Percentiles rank a stretch among this genome's conserved stretches.
Evolutionary conservation across 1,140 invertebrate genomes (phyloP).

Genomic region (Agraylea sexmaculata): DNA sequence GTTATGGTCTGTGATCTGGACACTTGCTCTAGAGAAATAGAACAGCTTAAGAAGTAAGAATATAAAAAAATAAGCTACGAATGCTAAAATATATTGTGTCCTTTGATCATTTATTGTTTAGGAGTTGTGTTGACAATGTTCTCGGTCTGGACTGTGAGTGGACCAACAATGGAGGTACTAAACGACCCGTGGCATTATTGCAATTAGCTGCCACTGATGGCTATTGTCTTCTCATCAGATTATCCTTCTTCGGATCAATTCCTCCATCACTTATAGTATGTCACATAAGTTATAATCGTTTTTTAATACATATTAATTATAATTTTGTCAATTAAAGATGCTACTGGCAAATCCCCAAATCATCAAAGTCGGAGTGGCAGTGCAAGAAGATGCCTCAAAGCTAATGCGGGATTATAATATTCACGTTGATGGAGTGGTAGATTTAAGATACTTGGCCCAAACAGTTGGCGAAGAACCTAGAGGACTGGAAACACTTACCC

Average conservation of each 20-base stretch:
- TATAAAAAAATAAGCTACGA: no score
- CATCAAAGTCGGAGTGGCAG: conserved; percentile 65
- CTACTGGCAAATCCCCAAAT: conserved; percentile 23
- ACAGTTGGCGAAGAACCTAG: conserved; percentile 36
- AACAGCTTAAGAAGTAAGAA: no score
- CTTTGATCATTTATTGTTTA: no score
- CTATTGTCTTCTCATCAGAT: conserved; percentile 48
- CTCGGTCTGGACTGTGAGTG: conserved; percentile 64
- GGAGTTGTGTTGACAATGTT: no score
- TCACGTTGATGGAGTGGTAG: conserved; percentile 50
- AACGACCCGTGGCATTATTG: conserved; percentile 45
- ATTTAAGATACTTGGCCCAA: conserved; percentile 55
- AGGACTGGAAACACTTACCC: conserved; percentile 46
- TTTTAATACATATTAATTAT: not conserved
- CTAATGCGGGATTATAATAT: conserved; percentile 55
- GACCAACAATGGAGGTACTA: conserved; percentile 41
- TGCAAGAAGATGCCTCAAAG: conserved; percentile 57
- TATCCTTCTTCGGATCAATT: conserved; percentile 44
- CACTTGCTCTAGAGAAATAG: no score
- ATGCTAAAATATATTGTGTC: no score
- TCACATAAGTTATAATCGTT: not conserved
- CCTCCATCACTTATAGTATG: conserved; percentile 42
- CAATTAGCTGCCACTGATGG: conserved; percentile 51
- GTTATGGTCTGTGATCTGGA: no score
- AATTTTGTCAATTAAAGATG: conserved; percentile 4